Conservation (phyloP, 64 coral and sea anemone species). For the Trachythela sp. region DNA sequence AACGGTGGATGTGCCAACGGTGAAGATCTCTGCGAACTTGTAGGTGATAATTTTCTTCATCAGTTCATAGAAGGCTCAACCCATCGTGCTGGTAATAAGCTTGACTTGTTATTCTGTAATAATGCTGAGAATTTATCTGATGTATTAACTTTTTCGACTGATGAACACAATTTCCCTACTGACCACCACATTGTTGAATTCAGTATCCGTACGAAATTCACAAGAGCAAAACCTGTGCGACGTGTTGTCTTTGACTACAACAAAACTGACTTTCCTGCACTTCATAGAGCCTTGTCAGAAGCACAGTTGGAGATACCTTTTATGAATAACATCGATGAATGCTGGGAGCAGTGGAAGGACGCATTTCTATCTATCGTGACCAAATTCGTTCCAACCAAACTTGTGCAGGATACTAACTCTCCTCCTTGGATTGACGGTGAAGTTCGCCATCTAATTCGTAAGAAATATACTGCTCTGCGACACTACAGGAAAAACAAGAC, state of each 20-base stretch:
- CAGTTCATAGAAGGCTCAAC: neutral
- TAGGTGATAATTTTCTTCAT: too few species aligned
- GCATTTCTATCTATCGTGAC: slow-evolving; percentile 26
- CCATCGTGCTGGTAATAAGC: neutral
- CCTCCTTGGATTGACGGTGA: neutral
- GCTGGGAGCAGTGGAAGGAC: slow-evolving; percentile 45
- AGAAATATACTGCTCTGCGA: neutral
- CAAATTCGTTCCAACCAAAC: slow-evolving; percentile 24
- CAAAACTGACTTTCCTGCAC: slow-evolving; percentile 20
- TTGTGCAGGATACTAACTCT: neutral
- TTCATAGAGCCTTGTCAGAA: neutral
- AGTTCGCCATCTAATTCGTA: slow-evolving; percentile 16
- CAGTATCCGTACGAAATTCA: slow-evolving; percentile 13
- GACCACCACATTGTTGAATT: neutral
- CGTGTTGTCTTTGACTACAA: slow-evolving; percentile 38
- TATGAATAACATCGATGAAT: slow-evolving; percentile 28
- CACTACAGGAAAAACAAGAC: slow-evolving; percentile 41
- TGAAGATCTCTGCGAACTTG: neutral
- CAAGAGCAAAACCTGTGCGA: neutral
- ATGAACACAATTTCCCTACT: neutral
- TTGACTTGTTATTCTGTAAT: neutral
- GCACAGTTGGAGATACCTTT: neutral
- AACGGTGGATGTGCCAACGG: neutral
- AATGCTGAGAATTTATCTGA: neutral
- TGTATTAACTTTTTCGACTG: neutral